Percentiles rank a stretch among this genome's conserved stretches.
Evolutionary conservation across 2,113 vertebrate genomes (phyloP).

Genomic region (Laticauda laticaudata): DNA sequence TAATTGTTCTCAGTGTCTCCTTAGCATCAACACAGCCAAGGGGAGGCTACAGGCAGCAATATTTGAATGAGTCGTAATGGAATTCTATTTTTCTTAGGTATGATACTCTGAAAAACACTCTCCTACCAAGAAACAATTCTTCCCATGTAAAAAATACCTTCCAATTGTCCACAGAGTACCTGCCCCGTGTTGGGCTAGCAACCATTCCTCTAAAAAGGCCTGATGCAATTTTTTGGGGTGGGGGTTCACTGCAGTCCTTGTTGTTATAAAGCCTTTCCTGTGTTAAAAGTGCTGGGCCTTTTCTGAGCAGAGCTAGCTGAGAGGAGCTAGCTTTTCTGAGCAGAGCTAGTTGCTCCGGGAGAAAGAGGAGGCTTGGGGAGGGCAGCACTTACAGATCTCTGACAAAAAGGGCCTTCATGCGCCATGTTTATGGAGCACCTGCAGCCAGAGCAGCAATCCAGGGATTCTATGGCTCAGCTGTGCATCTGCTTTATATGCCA

Average conservation of each 20-base stretch:
- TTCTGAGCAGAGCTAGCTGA: not conserved
- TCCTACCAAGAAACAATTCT: not conserved
- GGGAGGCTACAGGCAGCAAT: not conserved
- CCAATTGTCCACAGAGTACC: not conserved
- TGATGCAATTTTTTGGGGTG: not conserved
- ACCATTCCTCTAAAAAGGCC: not conserved
- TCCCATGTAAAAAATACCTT: not conserved
- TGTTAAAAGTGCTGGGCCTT: not conserved
- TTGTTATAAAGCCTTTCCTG: not conserved
- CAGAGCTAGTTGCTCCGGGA: not conserved
- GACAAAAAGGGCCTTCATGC: constrained; percentile 15
- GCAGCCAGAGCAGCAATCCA: constrained; percentile 15
- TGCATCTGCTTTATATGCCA: constrained; percentile 9
- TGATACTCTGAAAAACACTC: not conserved
- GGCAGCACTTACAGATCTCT: not conserved
- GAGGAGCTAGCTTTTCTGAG: not conserved
- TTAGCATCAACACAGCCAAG: not conserved
- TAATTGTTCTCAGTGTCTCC: not conserved
- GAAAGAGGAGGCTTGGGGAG: not conserved
- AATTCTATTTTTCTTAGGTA: not conserved
- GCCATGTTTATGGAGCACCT: not conserved
- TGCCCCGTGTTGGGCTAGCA: not conserved
- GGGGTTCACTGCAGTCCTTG: not conserved
- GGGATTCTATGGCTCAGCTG: constrained; percentile 3
- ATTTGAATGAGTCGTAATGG: not conserved